These are phyloP conservation scores for Zophobas morio DNA, from an alignment of 1,140 invertebrate genomes.

Conservation along the genomic window DNA sequence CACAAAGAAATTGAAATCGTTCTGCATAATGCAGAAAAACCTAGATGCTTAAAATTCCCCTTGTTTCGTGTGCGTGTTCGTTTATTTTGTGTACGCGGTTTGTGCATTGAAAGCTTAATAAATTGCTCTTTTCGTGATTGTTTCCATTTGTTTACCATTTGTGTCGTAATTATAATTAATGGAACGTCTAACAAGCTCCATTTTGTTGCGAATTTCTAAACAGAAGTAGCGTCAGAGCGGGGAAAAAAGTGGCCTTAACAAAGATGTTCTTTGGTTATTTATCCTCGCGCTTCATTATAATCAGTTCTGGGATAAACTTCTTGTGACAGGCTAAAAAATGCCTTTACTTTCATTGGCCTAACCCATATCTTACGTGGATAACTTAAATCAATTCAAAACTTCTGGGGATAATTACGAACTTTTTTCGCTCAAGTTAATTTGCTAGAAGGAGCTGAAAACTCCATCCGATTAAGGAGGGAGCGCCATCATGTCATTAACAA, in stretches of 20 bases:
- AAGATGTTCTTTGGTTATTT: conserved; percentile 19
- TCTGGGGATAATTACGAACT: conserved; percentile 17
- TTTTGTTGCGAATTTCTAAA: conserved; percentile 26
- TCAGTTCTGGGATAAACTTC: conserved; percentile 23
- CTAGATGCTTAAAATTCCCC: neutral
- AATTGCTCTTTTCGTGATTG: conserved; percentile 23
- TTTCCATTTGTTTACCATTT: conserved; percentile 33
- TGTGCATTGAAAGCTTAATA: conserved; percentile 14
- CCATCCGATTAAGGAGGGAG: neutral
- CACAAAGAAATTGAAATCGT: conserved; percentile 12
- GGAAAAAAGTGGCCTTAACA: conserved; percentile 3
- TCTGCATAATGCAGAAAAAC: conserved; percentile 17
- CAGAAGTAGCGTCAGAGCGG: conserved; percentile 12
- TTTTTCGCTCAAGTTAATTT: neutral
- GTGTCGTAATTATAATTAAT: conserved; percentile 36
- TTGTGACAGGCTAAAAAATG: conserved; percentile 34
- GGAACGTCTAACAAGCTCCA: conserved; percentile 1
- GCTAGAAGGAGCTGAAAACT: neutral
- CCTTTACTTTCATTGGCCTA: conserved; percentile 14
- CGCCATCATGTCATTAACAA: conserved; percentile 6
- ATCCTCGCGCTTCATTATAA: conserved; percentile 12
- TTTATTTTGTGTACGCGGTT: neutral
- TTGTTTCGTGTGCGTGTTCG: neutral
- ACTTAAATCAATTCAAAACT: conserved; percentile 23
- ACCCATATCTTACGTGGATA: neutral